These are phyloP conservation scores for Tyria jacobaeae DNA, from an alignment of 2,888 invertebrate species.

Conservation along the genomic window DNA sequence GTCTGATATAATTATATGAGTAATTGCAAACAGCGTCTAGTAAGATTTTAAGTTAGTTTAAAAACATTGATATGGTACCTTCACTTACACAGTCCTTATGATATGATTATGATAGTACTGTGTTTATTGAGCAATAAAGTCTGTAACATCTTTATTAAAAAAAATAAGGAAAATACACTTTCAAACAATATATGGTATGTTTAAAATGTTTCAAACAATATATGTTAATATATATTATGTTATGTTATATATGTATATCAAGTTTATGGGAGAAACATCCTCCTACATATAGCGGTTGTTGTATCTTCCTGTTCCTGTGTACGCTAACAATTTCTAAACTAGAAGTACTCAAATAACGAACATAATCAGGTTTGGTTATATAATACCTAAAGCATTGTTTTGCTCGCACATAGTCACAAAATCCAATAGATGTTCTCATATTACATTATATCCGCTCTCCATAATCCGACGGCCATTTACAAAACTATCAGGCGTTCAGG, in stretches of 20 bases:
- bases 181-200: not conserved
- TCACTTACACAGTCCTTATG: too few species aligned
- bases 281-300: too few species aligned
- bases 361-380: constrained; percentile 26
- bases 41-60: not conserved
- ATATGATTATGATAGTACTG: too few species aligned
- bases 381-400: constrained; percentile 53
- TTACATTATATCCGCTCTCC: constrained; percentile 78
- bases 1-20: not conserved
- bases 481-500: constrained; percentile 67
- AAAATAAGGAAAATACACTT: too few species aligned
- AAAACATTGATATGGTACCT: not conserved
- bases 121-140: too few species aligned
- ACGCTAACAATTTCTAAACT: constrained; percentile 3
- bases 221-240: too few species aligned
- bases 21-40: constrained; percentile 6
- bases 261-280: too few species aligned
- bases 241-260: too few species aligned
- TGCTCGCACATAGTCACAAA: constrained; percentile 68
- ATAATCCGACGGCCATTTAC: constrained; percentile 74
- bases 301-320: too few species aligned
- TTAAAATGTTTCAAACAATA: too few species aligned
- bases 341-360: constrained; percentile 8
- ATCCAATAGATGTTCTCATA: constrained; percentile 72
- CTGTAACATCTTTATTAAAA: not conserved